Evolutionary conservation across 2,888 invertebrate species (phyloP), one percentile per base, ranked within the genome.

Genomic region (Asteroscopus sphinx): DNA sequence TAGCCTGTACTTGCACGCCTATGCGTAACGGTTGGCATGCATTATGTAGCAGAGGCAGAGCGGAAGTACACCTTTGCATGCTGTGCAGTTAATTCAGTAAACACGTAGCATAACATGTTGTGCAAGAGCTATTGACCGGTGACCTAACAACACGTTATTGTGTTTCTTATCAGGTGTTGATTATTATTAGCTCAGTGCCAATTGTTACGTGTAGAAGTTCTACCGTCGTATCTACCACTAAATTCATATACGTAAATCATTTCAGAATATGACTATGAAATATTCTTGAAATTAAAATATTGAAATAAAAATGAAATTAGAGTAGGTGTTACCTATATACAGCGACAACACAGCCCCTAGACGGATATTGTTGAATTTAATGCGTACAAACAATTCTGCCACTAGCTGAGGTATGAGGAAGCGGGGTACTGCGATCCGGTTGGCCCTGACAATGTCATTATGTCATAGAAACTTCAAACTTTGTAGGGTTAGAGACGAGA

Each of bases 11-110:
- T 52, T 59, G 61, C 12, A 40, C 36, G 53, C 37, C 58, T 49
- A 37, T 30, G 51, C 45, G 68, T 73, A 65, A 71, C 65, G 35
- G 42, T 69, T 65, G 62, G 61, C 57, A 55, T 54, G 51, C 40
- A 57, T 58, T 73, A 70, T 56, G 74, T 42, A 46, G 51, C 47
- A 15, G 47, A 49, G 53, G 46, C 46, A 47, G 58, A 54, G 45
- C 68, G 73, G 71, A 73, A 63, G 70, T 55, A 54, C 41, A 67
- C 57, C 58, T 65, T 53, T 68, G 51, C 17, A 56, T 55, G 52
- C 53, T 53, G 54, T 64, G 58, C 68, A 47, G 57, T 62, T 62
- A 63, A 32, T 55, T 51, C 41, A 58, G 51, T 51, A 42, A 56
- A 58, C 67, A 64, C 68, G 65, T 55, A 57, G 45, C 11, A 32